A percentile compares a stretch with the other conserved stretches of the same genome.
These are phyloP conservation scores for Halocynthia roretzi DNA, from an alignment of 23 tunicate species.

Conservation along the genomic window DNA sequence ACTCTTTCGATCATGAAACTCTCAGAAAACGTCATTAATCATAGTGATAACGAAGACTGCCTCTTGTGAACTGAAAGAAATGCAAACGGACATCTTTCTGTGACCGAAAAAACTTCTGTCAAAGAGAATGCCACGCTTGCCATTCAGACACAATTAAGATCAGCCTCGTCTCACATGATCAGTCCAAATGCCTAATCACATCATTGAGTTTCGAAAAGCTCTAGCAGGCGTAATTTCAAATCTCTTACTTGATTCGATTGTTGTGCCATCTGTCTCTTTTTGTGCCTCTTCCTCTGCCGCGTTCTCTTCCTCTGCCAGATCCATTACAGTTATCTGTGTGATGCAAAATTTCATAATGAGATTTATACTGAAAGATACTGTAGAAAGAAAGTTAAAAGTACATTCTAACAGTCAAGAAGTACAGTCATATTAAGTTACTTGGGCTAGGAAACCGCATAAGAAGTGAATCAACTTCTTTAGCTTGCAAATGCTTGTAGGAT, in stretches of 20 bases:
- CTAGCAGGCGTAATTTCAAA: neutral
- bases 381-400: too few species aligned
- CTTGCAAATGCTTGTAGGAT: too few species aligned
- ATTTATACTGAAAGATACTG: too few species aligned
- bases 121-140: neutral
- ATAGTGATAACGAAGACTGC: neutral
- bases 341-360: too few species aligned
- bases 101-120: constrained; percentile 23
- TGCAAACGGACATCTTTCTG: neutral
- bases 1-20: neutral
- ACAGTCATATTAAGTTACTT: too few species aligned
- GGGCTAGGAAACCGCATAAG: too few species aligned
- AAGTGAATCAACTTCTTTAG: too few species aligned
- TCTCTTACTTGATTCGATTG: neutral
- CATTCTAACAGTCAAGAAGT: too few species aligned
- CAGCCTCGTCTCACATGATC: constrained; percentile 1
- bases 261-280: constrained; percentile 13
- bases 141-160: too few species aligned
- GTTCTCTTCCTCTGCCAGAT: neutral
- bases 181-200: constrained; percentile 36
- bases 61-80: neutral
- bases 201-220: constrained; percentile 4
- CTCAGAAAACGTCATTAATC: constrained; percentile 3
- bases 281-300: constrained; percentile 5
- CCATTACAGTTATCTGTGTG: too few species aligned